A percentile compares a stretch with the other conserved stretches of the same genome.
Evolutionary conservation across 2,797 vertebrate genomes (phyloP).

Genomic region (Cirrhinus mrigala): DNA sequence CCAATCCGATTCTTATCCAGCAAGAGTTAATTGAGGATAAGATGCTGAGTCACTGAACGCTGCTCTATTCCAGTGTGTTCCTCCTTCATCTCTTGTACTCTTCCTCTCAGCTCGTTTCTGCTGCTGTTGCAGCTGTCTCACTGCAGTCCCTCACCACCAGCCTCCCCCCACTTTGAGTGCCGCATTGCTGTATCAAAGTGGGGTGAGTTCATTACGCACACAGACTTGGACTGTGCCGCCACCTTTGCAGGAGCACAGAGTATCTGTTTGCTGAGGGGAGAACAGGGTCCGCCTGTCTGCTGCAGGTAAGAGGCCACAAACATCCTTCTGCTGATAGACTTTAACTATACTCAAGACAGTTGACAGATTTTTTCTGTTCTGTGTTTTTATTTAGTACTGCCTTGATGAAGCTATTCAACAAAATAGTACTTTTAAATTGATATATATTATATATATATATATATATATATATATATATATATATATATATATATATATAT

Average conservation of each 20-base stretch:
- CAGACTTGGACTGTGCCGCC: constrained; percentile 34
- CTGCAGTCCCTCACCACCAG: constrained; percentile 28
- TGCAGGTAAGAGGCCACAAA: constrained; percentile 52
- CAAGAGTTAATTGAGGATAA: background rate
- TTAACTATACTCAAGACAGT: background rate
- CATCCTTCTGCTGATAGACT: constrained; percentile 17
- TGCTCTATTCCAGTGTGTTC: constrained; percentile 13
- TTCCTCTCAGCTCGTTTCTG: background rate
- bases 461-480: too few species aligned
- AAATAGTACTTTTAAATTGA: background rate
- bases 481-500: too few species aligned
- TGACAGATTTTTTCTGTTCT: background rate
- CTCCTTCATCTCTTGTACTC: background rate
- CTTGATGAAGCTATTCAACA: background rate
- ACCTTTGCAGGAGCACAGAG: constrained; percentile 29
- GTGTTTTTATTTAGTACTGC: background rate
- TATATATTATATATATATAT: too few species aligned
- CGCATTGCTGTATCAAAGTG: constrained; percentile 59
- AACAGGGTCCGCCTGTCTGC: constrained; percentile 28
- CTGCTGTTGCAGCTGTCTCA: constrained; percentile 40
- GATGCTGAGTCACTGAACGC: constrained; percentile 46
- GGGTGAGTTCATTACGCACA: constrained; percentile 53
- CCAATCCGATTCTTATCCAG: background rate
- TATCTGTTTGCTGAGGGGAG: constrained; percentile 37
- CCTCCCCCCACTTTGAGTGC: constrained; percentile 42